Base-by-base conservation (phyloP, 1,140 invertebrate genomes). In the Nasonia vitripennis region DNA sequence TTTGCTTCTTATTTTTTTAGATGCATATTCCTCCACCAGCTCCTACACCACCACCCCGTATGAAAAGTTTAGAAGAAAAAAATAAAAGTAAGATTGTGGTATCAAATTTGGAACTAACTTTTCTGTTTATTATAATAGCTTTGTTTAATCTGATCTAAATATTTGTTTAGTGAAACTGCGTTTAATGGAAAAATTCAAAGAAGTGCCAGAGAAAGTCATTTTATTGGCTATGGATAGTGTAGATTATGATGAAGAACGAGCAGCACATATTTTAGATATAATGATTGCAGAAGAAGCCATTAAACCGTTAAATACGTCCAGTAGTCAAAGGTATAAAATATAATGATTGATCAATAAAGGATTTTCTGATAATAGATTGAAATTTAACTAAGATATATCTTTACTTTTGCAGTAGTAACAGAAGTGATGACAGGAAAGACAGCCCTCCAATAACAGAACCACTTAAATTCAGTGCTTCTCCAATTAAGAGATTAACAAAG, bases 221-320 rank as follows among this genome's bases (percentile, higher is more conserved):
- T 93, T 95, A 9, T 95, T 98, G 89, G 97, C 97, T n/a, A 93
- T 98, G 88, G 97, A 98, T 89, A 97, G 97, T 90, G 97, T 97
- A 1, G 95, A 96, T 90, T 98, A 96, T 91, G 96, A 97, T 86
- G 96, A 97, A 91, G 95, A 96, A 88, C 94, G 95, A 85, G 97
- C 97, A 9, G 95, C 94, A 86, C 96, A 97, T 90, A 97, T 98
- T 88, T 93, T 98, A 77, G 93, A 95, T 84, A 96, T 96, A 75
- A 96, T 97, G 90, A 92, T 96, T 67, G 91, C 93, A 79, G 94
- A 94, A 86, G 94, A 94, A 89, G 90, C 91, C 41, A 91, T 90
- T 77, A 90, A 88, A 87, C 91, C 91, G 79, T 81, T 90, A 37
- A 92, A 90, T 88, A 91, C 92, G 81, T 92, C 90, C 73, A 92